These are phyloP conservation scores for Gallinago solitaria DNA, from an alignment of 2,797 vertebrate species.

Conservation along the genomic window DNA sequence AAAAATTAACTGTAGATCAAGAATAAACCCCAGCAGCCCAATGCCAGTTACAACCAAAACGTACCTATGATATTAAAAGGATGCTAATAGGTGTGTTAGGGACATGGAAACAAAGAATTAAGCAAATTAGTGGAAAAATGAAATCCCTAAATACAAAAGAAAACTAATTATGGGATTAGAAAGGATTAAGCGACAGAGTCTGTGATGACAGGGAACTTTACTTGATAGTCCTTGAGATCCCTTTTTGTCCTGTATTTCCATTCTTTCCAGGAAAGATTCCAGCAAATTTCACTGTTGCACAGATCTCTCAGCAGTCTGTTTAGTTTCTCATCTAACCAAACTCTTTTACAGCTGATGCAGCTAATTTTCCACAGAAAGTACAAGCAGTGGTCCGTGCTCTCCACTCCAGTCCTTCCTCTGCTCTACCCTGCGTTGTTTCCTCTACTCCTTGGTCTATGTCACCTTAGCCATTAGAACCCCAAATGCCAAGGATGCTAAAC, in stretches of 20 bases:
- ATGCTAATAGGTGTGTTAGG: conserved; percentile 29
- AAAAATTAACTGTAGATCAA: conserved; percentile 44
- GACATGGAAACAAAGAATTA: conserved; percentile 26
- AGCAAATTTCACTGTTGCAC: not conserved
- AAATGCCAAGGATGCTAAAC: not conserved
- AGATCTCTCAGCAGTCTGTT: not conserved
- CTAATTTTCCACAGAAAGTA: not conserved
- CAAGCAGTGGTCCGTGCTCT: not conserved
- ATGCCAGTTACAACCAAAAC: conserved; percentile 52
- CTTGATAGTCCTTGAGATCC: not conserved
- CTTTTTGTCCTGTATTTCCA: not conserved
- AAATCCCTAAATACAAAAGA: conserved; percentile 27
- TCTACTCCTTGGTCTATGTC: not conserved
- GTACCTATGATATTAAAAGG: conserved; percentile 30
- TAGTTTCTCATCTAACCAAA: not conserved
- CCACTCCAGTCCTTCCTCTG: not conserved
- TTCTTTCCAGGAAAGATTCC: conserved; percentile 7
- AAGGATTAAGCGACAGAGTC: not conserved
- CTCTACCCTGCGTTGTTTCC: not conserved
- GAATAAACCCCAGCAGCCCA: conserved; percentile 38
- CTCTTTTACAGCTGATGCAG: not conserved
- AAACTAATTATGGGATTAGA: conserved; percentile 12
- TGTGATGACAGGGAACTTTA: not conserved
- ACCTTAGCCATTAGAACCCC: not conserved
- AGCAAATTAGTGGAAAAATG: conserved; percentile 18